Evolutionary conservation across 2,888 invertebrate species (phyloP).

Genomic region (Plagiodera versicolora): DNA sequence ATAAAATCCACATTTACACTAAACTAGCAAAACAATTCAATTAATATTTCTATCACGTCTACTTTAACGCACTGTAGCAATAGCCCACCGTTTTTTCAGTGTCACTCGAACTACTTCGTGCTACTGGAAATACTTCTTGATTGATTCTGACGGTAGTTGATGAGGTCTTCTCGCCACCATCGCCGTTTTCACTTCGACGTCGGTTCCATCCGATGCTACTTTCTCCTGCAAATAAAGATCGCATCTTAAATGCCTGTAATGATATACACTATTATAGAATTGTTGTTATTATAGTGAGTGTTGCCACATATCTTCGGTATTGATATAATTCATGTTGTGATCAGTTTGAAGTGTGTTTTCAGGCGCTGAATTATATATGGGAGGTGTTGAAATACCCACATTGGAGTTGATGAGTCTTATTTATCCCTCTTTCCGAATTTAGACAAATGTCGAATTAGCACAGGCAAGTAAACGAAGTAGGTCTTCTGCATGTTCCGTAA

Average conservation of each 20-base stretch:
- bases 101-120: slow-evolving; percentile 18
- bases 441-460: slow-evolving; percentile 10
- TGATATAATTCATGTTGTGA: not conserved
- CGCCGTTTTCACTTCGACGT: slow-evolving; percentile 17
- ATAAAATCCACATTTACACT: not conserved
- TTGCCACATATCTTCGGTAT: not conserved
- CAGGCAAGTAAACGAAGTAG: slow-evolving; percentile 3
- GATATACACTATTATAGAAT: not conserved
- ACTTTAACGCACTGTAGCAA: too few relatives aligned
- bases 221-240: slow-evolving; percentile 24
- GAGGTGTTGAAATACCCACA: too few relatives aligned
- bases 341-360: not conserved
- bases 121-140: slow-evolving; percentile 1
- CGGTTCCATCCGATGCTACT: slow-evolving; percentile 18
- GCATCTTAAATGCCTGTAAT: slow-evolving; percentile 11
- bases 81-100: too few relatives aligned
- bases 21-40: slow-evolving; percentile 16
- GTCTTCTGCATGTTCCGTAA: slow-evolving; percentile 4
- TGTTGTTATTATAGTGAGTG: not conserved
- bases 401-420: too few relatives aligned
- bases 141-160: not conserved
- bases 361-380: too few relatives aligned
- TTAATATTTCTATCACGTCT: slow-evolving; percentile 21
- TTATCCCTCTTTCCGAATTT: too few relatives aligned
- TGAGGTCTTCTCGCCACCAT: slow-evolving; percentile 17